Conservation (phyloP, 2,797 vertebrate genomes). For the Chelon auratus region DNA sequence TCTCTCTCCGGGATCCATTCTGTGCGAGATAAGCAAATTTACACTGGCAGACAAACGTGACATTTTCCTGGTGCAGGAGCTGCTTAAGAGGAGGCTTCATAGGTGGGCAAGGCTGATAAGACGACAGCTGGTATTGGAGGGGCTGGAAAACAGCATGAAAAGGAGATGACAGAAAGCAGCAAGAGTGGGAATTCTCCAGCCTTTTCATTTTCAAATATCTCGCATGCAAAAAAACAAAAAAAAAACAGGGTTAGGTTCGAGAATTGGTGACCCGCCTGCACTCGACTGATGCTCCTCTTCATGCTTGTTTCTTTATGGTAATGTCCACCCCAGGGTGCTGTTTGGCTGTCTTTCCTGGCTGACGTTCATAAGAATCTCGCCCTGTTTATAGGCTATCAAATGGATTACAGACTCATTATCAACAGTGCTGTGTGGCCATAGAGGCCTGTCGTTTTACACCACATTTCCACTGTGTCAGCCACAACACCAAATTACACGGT, state of each 20-base stretch:
- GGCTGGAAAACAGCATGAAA: constrained; percentile 61
- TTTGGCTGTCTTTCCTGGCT: constrained; percentile 56
- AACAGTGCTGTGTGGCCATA: constrained; percentile 49
- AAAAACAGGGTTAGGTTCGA: constrained; percentile 35
- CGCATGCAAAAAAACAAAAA: constrained; percentile 53
- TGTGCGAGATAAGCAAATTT: constrained; percentile 73
- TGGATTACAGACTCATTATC: constrained; percentile 78
- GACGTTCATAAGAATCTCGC: constrained; percentile 50
- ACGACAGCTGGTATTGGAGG: constrained; percentile 57
- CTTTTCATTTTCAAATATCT: constrained; percentile 54
- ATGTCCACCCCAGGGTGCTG: constrained; percentile 49
- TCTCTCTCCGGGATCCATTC: constrained; percentile 54
- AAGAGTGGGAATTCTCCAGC: constrained; percentile 45
- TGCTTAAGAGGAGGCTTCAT: constrained; percentile 69
- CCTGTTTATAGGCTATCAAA: constrained; percentile 71
- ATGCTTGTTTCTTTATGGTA: constrained; percentile 58
- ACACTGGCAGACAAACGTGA: constrained; percentile 69
- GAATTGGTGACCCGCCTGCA: constrained; percentile 39
- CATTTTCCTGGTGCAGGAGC: constrained; percentile 63
- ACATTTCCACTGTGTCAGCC: constrained; percentile 63
- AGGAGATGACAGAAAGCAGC: constrained; percentile 66
- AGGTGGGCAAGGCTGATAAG: constrained; percentile 77
- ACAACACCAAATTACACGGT: constrained; percentile 50
- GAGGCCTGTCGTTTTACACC: constrained; percentile 53
- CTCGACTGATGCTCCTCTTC: constrained; percentile 37